A percentile compares a stretch with the other conserved stretches of the same genome.
Conservation (phyloP, 2,797 vertebrate species). For the Aotus griseimembra region DNA sequence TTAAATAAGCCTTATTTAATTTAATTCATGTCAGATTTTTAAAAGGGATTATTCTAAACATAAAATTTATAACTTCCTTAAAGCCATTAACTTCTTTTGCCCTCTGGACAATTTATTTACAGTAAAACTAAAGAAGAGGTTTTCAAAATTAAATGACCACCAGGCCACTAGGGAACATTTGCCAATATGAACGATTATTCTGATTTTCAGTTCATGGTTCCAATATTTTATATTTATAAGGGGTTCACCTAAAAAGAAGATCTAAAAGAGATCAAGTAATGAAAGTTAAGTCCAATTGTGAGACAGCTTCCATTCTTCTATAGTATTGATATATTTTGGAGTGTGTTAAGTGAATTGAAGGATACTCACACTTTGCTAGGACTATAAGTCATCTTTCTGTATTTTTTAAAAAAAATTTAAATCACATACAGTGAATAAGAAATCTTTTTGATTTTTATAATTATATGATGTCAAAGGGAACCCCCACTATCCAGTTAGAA, state of each 20-base stretch:
- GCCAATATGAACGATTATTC: neutral
- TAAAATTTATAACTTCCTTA: slow-evolving; percentile 37
- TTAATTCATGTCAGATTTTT: slow-evolving; percentile 74
- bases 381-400: neutral
- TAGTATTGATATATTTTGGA: neutral
- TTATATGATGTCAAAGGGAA: neutral
- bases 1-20: slow-evolving; percentile 81
- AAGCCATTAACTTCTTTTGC: slow-evolving; percentile 51
- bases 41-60: slow-evolving; percentile 43
- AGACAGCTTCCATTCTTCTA: neutral
- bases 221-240: neutral
- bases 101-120: slow-evolving; percentile 22
- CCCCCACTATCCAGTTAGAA: neutral
- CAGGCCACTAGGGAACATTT: neutral
- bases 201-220: neutral
- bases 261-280: neutral
- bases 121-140: neutral
- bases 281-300: neutral
- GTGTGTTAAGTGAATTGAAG: neutral
- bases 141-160: neutral
- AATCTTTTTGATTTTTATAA: neutral
- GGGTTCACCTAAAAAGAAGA: neutral
- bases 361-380: neutral
- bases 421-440: neutral
- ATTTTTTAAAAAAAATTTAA: neutral